These are phyloP conservation scores for Equus przewalskii DNA, from an alignment of 2,113 vertebrate species.

Conservation along the genomic window DNA sequence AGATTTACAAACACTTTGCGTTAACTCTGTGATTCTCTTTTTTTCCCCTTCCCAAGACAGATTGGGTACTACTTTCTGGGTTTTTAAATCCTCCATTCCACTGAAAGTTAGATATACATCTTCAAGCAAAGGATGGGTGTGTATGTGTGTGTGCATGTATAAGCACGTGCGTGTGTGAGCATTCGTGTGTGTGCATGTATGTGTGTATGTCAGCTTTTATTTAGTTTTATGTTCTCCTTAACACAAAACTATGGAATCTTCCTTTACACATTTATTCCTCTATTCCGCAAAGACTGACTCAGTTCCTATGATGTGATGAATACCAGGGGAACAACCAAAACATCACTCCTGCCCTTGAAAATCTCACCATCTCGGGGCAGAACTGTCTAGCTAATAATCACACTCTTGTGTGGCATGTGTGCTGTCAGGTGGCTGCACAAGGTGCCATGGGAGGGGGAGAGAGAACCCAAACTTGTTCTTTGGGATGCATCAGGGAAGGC, in stretches of 20 bases:
- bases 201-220: neutral
- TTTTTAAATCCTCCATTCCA: neutral
- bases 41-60: neutral
- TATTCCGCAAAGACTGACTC: neutral
- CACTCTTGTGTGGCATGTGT: neutral
- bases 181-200: neutral
- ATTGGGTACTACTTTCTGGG: neutral
- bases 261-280: neutral
- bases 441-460: neutral
- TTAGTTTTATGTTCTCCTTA: neutral
- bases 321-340: neutral
- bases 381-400: neutral
- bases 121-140: neutral
- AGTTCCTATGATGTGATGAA: neutral
- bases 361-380: neutral
- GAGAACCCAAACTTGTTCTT: neutral
- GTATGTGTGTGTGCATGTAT: neutral
- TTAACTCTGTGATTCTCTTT: neutral
- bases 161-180: neutral
- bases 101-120: conserved; percentile 15
- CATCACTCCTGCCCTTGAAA: neutral
- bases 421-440: neutral
- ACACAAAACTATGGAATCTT: neutral
- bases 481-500: neutral
- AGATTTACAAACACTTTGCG: neutral